phyloP scores from a whole-genome alignment of 2,888 invertebrate species.

The Fragum whitleyi region DNA sequence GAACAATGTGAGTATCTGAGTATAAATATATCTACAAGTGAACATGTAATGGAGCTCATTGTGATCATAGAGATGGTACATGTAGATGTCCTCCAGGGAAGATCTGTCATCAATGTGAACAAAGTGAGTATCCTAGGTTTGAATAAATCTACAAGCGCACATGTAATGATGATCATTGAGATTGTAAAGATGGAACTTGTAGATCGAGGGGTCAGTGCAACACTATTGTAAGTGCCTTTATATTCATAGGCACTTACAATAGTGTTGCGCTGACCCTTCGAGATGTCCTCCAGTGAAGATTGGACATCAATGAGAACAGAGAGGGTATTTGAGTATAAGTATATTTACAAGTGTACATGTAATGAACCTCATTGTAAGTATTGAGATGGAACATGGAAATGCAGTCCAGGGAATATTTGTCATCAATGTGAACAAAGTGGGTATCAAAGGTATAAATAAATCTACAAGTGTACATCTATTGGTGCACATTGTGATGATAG shows the following conservation, averaged over 20 bases:
- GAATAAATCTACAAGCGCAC: not conserved
- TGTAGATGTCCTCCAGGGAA: slow-evolving; percentile 74
- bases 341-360: slow-evolving; percentile 60
- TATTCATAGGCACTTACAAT: too few species aligned
- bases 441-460: slow-evolving; percentile 48
- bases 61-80: slow-evolving; percentile 67
- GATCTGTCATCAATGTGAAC: slow-evolving; percentile 70
- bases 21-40: slow-evolving; percentile 58
- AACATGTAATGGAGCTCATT: slow-evolving; percentile 67
- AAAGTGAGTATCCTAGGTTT: slow-evolving; percentile 42
- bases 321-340: too few species aligned
- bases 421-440: slow-evolving; percentile 70
- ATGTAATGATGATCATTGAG: not conserved
- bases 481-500: slow-evolving; percentile 69
- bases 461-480: slow-evolving; percentile 59
- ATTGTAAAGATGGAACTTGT: too few species aligned
- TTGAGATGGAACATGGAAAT: slow-evolving; percentile 66
- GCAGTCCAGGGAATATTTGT: slow-evolving; percentile 72
- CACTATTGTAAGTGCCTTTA: too few species aligned
- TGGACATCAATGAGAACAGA: too few species aligned
- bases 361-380: slow-evolving; percentile 69
- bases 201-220: too few species aligned
- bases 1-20: slow-evolving; percentile 55
- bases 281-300: too few species aligned
- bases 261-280: too few species aligned